Base-by-base conservation (phyloP, 64 coral and sea anemone genomes). In the Stichodactyla helianthus region DNA sequence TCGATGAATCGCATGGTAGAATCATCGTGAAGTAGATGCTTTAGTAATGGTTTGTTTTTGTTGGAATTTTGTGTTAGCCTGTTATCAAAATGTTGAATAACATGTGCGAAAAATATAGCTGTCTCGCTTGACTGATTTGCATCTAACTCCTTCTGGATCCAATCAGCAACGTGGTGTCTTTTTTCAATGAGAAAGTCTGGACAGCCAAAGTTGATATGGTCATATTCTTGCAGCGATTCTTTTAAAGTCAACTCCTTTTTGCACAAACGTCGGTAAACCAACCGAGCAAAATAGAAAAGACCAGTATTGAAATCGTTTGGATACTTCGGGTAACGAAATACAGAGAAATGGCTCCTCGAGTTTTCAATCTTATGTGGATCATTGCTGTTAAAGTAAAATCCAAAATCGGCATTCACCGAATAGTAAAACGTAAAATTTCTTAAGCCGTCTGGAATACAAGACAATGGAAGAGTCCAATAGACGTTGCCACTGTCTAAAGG, bases 21-120 rank as follows among this genome's bases (percentile, higher is more conserved):
- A 1, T 68, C 64, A n/a, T 68, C 64, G 4, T 68, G 14, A 68
- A 79, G 50, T 10, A 79, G 77, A 0, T 79, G 27, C 22, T 51
- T 79, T 11, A 79, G 13, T 50, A 51, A 53, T 5, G 77, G 77
- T 2, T 79, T 16, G 17, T 53, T 79, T 79, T 79, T 50, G 2
- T 79, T 79, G 10, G 28, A 12, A 7, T 23, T 53, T 51, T 53
- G 77, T 17, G 5, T 1, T 51, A 79, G 77, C 77, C 31, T 50
- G 77, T 12, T 51, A 79, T 79, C 77, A 50, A 79, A 79, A 79
- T 79, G 77, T 51, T 79, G 31, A 4, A 79, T 50, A 19, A 79
- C 77, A 79, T 79, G 77, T 50, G 77, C 77, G 5, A 79, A 79
- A 79, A 79, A 79, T 53, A 79, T 23, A 11, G 51, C 77, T 5